Base-by-base conservation (phyloP, 2,888 invertebrate species). In the Drosophila anomalipes region DNA sequence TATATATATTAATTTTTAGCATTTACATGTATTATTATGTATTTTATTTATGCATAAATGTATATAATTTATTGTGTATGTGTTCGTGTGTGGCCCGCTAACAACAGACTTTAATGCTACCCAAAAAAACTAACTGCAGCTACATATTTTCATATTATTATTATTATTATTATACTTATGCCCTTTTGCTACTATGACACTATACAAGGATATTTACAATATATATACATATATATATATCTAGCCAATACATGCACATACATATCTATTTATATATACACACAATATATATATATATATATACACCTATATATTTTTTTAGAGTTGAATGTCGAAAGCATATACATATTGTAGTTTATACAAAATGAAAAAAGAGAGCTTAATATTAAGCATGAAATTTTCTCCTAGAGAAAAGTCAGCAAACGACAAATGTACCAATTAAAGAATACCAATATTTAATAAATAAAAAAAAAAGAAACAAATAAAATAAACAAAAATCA, bases 11-110 rank as follows among this genome's bases (percentile, higher is more conserved):
- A 67, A 64, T 78, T 81, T 80, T 69, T 79, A 80, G 71, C 81
- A 81, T 81, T 81, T 81, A 77, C 64, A 69, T 79, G 79, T 79
- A 79, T 70, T 75, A 76, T 73, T 70, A 75, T 79, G 68, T 82
- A 81, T 81, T 81, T 76, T 82, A 82, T 79, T 82, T 81, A 81
- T 82, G 76, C 81, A 79, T 81, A 79, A 82, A 79, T 81, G 82
- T 82, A 82, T 79, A 81, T 81, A 81, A 78, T 64, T 79, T 66
- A 68, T 74, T 75, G 69, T 80, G 71, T 79, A 82, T 82, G 69
- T 82, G 67, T 78, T 77, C 69, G 68, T 62, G 53, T 71, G 59
- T 66, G 77, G 79, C 79, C 69, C 41, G 65, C 63, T 80, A 67
- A 67, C 81, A 67, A n/a, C 47, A 47, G 67, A 78, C 67, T 80